Evolutionary conservation across 2,888 invertebrate genomes (phyloP).

Genomic region (Synergus itoensis): DNA sequence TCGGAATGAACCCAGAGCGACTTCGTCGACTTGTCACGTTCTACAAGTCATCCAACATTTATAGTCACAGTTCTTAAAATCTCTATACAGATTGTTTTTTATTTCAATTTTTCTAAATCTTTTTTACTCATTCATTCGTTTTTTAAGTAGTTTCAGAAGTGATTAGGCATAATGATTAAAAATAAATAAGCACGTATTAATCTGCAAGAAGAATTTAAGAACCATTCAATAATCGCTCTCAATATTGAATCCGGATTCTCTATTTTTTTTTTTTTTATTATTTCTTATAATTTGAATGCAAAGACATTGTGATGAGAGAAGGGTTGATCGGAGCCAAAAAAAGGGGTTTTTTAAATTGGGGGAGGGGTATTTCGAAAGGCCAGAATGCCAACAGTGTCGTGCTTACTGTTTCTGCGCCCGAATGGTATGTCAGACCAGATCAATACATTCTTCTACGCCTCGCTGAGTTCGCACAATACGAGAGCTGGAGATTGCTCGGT

Average conservation of each 20-base stretch:
- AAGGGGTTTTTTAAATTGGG: conserved; percentile 54
- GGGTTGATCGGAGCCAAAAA: conserved; percentile 51
- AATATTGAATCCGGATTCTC: not conserved
- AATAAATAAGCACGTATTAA: not conserved
- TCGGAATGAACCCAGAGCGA: not conserved
- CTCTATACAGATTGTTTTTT: not conserved
- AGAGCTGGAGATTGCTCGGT: conserved; percentile 63
- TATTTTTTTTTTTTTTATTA: conserved; percentile 48
- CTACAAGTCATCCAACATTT: not conserved
- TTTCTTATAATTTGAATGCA: conserved; percentile 55
- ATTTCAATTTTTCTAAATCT: no score
- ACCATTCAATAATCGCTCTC: not conserved
- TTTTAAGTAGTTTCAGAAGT: no score
- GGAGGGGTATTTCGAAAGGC: conserved; percentile 61
- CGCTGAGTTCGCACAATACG: conserved; percentile 68
- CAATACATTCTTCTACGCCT: conserved; percentile 76
- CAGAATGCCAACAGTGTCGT: conserved; percentile 71
- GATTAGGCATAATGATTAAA: not conserved
- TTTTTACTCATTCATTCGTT: no score
- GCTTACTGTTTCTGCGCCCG: conserved; percentile 69
- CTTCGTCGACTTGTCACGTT: conserved; percentile 9
- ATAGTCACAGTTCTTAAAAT: not conserved
- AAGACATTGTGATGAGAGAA: conserved; percentile 52
- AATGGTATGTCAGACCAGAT: conserved; percentile 73
- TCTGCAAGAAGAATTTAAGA: not conserved